phyloP scores from a whole-genome alignment of 2,888 invertebrate species.

The Oegoconia quadripuncta region DNA sequence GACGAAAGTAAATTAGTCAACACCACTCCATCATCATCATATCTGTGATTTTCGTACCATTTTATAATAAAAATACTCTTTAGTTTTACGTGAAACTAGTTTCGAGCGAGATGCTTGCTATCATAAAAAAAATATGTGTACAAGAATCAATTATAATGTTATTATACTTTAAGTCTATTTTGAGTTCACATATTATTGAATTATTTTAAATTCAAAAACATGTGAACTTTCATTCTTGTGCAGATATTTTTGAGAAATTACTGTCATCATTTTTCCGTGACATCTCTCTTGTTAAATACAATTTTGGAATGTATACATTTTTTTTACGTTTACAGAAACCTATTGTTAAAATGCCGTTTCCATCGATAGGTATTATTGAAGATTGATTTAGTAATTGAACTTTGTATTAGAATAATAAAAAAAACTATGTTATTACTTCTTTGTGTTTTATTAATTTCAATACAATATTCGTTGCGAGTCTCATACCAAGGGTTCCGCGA shows the following conservation, averaged over 20 bases:
- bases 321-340: background rate
- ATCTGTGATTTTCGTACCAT: conserved; percentile 13
- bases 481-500: too few species aligned
- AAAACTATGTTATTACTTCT: conserved; percentile 9
- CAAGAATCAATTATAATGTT: too few species aligned
- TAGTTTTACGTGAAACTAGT: background rate
- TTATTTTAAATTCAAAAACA: too few species aligned
- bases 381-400: conserved; percentile 2
- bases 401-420: conserved; percentile 12
- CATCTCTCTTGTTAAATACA: background rate
- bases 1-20: conserved; percentile 45
- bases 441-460: conserved; percentile 6
- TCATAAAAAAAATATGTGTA: too few species aligned
- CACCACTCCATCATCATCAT: background rate
- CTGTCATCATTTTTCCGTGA: too few species aligned
- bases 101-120: background rate
- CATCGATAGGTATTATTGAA: conserved; percentile 8
- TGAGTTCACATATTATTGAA: background rate
- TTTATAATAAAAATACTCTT: conserved; percentile 6
- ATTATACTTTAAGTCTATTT: background rate
- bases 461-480: too few species aligned
- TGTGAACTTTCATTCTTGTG: too few species aligned
- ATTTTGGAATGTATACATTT: background rate
- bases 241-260: too few species aligned
- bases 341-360: conserved; percentile 1